A percentile compares a stretch with the other conserved stretches of the same genome.
Conservation (phyloP, 2,797 vertebrate genomes). For the Eulemur mongoz region DNA sequence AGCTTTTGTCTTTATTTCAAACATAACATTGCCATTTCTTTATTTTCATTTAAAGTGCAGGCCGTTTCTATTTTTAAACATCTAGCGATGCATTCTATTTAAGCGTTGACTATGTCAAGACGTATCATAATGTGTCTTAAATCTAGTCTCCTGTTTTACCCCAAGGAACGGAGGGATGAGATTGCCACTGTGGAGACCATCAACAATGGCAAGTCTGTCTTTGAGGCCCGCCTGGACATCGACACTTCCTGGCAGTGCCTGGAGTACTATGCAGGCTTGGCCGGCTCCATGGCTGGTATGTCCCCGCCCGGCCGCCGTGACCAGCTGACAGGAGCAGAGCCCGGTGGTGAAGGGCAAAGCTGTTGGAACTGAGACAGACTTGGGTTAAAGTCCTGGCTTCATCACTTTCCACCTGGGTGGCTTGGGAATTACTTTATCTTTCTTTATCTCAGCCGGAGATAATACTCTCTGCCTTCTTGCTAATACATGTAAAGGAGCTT, state of each 20-base stretch:
- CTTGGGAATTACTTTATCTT: not conserved
- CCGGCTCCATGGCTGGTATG: slow-evolving; percentile 92
- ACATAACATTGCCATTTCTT: not conserved
- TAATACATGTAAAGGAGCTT: not conserved
- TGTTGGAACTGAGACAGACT: not conserved
- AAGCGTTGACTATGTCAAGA: not conserved
- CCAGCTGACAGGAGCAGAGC: not conserved
- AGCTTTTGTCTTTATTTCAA: not conserved
- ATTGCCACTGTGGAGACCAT: slow-evolving; percentile 91
- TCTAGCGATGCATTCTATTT: not conserved
- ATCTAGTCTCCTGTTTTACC: not conserved
- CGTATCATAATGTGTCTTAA: rapidly evolving
- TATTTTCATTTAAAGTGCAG: not conserved
- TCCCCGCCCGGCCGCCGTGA: not conserved
- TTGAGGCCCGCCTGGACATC: slow-evolving; percentile 93
- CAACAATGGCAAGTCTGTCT: slow-evolving; percentile 97
- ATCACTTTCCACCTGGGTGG: not conserved
- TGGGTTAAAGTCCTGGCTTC: not conserved
- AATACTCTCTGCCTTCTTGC: not conserved
- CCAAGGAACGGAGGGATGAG: slow-evolving; percentile 88
- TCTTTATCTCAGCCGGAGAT: not conserved
- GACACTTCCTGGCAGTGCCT: slow-evolving; percentile 93
- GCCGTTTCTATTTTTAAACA: not conserved
- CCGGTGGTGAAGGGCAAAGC: not conserved
- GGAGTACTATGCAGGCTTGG: slow-evolving; percentile 95